Evolutionary conservation across 2,888 invertebrate genomes (phyloP).

Genomic region (Acanthosoma haemorrhoidale): DNA sequence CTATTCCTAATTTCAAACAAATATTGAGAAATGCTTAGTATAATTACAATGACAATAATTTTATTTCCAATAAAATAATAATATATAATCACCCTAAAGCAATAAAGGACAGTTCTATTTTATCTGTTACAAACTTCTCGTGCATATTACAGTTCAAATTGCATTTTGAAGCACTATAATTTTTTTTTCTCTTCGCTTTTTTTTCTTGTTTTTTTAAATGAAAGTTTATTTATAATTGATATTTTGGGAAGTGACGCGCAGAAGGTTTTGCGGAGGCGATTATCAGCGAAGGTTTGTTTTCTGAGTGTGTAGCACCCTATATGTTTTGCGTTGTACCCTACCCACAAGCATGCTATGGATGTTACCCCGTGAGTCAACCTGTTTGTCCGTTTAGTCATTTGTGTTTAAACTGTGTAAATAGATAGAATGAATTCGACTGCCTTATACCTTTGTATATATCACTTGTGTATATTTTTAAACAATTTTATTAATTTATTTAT

Average conservation of each 20-base stretch:
- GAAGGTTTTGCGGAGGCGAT: neutral
- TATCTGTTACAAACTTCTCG: too few species aligned
- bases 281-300: neutral
- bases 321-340: too few species aligned
- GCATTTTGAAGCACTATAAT: neutral
- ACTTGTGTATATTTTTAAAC: neutral
- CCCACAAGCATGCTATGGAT: neutral
- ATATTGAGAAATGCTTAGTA: too few species aligned
- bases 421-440: neutral
- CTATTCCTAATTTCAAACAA: too few species aligned
- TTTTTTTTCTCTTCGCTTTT: neutral
- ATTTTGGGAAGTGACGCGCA: neutral
- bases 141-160: neutral
- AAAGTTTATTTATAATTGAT: neutral
- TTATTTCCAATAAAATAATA: too few species aligned
- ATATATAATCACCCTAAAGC: too few species aligned
- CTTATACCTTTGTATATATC: neutral
- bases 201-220: neutral
- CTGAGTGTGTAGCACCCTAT: neutral
- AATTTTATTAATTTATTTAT: too few species aligned
- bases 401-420: constrained; percentile 15
- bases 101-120: too few species aligned
- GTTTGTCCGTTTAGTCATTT: constrained; percentile 15
- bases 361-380: constrained; percentile 5
- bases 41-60: too few species aligned